Conservation (phyloP, 2,888 invertebrate species). For the Xestia sexstrigata region DNA sequence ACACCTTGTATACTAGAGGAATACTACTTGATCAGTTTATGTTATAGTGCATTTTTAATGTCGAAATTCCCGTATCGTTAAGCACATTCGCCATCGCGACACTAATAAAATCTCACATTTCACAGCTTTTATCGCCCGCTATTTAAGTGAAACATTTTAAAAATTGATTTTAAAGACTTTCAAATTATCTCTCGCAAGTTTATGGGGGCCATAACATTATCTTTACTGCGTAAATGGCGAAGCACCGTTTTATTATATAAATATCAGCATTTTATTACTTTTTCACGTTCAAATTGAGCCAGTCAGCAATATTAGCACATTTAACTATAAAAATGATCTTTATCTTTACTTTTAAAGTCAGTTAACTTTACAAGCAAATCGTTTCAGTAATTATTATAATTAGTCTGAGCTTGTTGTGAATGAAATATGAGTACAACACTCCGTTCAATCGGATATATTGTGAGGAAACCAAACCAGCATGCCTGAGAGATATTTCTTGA, state of each 20-base stretch:
- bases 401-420: slow-evolving; percentile 39
- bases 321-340: slow-evolving; percentile 33
- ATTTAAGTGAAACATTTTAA: slow-evolving; percentile 31
- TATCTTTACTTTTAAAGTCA: slow-evolving; percentile 27
- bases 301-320: slow-evolving; percentile 41
- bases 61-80: background rate
- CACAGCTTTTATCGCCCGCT: slow-evolving; percentile 28
- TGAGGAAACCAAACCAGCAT: background rate
- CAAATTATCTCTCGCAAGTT: slow-evolving; percentile 52
- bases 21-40: background rate
- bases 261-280: slow-evolving; percentile 51
- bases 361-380: slow-evolving; percentile 27
- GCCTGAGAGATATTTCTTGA: background rate
- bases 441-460: slow-evolving; percentile 4
- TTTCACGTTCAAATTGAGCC: slow-evolving; percentile 46
- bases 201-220: slow-evolving; percentile 57
- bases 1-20: too few species aligned
- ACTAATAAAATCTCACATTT: slow-evolving; percentile 32
- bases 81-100: background rate
- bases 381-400: slow-evolving; percentile 55
- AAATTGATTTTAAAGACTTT: slow-evolving; percentile 37
- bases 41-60: background rate
- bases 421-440: slow-evolving; percentile 50
- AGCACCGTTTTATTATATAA: slow-evolving; percentile 52
- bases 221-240: slow-evolving; percentile 48